Conservation (phyloP, 2,113 vertebrate genomes). For the Phrynosoma blainvillii region DNA sequence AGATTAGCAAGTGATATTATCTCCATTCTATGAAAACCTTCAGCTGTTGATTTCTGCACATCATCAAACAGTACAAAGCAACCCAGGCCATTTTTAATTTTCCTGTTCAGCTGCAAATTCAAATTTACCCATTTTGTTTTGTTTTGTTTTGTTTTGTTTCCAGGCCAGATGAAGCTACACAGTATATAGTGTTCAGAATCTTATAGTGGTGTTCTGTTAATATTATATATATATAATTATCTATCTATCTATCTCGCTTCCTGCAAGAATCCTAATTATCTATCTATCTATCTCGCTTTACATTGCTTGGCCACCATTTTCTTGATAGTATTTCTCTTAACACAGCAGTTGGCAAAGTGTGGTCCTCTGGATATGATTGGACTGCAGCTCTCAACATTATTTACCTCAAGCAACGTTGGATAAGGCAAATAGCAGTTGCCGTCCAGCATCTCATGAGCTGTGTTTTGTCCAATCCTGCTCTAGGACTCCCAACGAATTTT, state of each 20-base stretch:
- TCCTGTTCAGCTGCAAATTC: background rate
- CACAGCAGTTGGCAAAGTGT: no score
- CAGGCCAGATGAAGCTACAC: background rate
- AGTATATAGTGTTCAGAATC: background rate
- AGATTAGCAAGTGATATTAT: background rate
- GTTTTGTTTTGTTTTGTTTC: background rate
- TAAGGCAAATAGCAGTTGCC: no score
- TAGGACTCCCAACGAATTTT: no score
- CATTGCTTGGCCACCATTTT: background rate
- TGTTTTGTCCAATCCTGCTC: background rate
- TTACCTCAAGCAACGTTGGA: no score
- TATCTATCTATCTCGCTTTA: background rate
- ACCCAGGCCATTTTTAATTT: background rate
- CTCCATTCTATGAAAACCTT: background rate
- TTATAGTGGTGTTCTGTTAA: background rate
- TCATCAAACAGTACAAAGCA: background rate
- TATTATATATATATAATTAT: accelerated
- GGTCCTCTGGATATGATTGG: no score
- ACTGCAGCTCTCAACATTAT: no score
- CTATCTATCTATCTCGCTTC: background rate
- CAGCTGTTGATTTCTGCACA: background rate
- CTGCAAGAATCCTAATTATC: no score
- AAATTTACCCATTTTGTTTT: background rate
- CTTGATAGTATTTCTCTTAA: background rate
- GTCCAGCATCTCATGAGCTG: background rate